A percentile compares a stretch with the other conserved stretches of the same genome.
Conservation (phyloP, 2,113 vertebrate genomes). For the Lycocorax pyrrhopterus region DNA sequence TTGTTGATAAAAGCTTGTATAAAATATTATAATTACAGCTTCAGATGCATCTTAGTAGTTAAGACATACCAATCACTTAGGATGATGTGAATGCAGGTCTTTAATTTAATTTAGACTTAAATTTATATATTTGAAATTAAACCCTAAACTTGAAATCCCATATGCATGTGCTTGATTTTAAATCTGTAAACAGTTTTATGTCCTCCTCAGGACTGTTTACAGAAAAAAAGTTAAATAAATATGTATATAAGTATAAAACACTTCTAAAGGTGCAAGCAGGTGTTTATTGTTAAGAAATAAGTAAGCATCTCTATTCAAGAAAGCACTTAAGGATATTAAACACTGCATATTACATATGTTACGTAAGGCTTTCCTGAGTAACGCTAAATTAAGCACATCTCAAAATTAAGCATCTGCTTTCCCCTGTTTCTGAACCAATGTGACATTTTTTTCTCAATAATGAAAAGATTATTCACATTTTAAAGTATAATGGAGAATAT, state of each 20-base stretch:
- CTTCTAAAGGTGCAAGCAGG: not conserved
- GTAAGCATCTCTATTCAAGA: not conserved
- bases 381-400: not conserved
- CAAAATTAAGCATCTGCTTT: conserved; percentile 41
- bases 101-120: not conserved
- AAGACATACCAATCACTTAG: not conserved
- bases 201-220: not conserved
- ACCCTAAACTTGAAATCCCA: not conserved
- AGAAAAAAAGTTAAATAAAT: not conserved
- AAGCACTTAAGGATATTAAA: not conserved
- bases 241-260: not conserved
- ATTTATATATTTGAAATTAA: conserved; percentile 19
- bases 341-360: not conserved
- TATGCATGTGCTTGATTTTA: not conserved
- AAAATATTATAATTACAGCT: not conserved
- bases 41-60: not conserved
- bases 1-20: not conserved
- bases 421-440: not conserved
- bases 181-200: not conserved
- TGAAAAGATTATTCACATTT: conserved; percentile 36
- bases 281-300: conserved; percentile 9
- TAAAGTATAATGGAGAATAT: conserved; percentile 28
- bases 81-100: not conserved
- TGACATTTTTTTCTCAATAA: not conserved
- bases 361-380: not conserved